Evolutionary conservation across 1,140 invertebrate species (phyloP).

Genomic region (Drosophila simulans): DNA sequence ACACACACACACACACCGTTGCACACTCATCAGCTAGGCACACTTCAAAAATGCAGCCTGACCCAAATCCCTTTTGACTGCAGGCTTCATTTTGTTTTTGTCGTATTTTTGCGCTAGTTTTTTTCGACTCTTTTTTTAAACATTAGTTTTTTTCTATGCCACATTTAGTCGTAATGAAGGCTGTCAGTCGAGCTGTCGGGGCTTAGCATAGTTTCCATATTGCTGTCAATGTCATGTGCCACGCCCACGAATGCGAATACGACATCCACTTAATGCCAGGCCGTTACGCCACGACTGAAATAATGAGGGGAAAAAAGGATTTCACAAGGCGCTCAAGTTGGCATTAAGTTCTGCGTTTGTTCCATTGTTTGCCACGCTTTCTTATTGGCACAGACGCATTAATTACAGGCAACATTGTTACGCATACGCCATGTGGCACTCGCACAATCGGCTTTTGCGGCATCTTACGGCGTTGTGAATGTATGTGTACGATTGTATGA

Average conservation of each 20-base stretch:
- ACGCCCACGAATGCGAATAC: slow-evolving; percentile 45
- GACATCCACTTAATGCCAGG: slow-evolving; percentile 58
- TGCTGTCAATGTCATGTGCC: slow-evolving; percentile 78
- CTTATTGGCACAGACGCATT: slow-evolving; percentile 76
- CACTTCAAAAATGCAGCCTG: slow-evolving; percentile 76
- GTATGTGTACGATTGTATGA: background rate
- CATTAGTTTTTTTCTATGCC: slow-evolving; percentile 56
- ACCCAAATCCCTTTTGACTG: slow-evolving; percentile 73
- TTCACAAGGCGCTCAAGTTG: slow-evolving; percentile 65
- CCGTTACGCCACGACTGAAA: slow-evolving; percentile 53
- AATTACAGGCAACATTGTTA: slow-evolving; percentile 78
- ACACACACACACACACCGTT: slow-evolving; percentile 9
- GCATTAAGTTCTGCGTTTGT: slow-evolving; percentile 55
- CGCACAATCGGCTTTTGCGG: slow-evolving; percentile 27
- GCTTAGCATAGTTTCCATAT: slow-evolving; percentile 70
- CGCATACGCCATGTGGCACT: slow-evolving; percentile 67
- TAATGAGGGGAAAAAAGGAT: slow-evolving; percentile 69
- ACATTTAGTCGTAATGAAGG: slow-evolving; percentile 77
- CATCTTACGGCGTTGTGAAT: slow-evolving; percentile 28
- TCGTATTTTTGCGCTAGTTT: slow-evolving; percentile 19
- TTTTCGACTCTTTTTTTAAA: slow-evolving; percentile 9
- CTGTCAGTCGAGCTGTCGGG: slow-evolving; percentile 69
- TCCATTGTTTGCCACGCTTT: slow-evolving; percentile 26
- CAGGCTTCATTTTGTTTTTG: slow-evolving; percentile 70
- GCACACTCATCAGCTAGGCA: slow-evolving; percentile 54